Percentiles rank a stretch among this genome's conserved stretches.
Evolutionary conservation across 2,888 invertebrate genomes (phyloP).

Genomic region (Apamea anceps): DNA sequence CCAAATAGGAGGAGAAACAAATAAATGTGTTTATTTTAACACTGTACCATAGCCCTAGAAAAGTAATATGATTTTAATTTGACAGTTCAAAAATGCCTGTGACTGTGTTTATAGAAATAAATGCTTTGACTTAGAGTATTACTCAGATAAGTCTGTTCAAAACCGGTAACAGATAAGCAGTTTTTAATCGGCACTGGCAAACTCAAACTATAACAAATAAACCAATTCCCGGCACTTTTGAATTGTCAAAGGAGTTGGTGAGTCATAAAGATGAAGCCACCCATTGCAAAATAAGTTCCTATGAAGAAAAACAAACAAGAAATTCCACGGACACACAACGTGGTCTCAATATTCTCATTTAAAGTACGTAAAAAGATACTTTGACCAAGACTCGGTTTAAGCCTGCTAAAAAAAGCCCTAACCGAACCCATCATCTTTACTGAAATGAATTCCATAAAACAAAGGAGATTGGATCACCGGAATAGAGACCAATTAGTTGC

Average conservation of each 20-base stretch:
- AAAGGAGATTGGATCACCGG: not conserved
- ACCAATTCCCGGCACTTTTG: not conserved
- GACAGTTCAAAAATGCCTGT: too few species aligned
- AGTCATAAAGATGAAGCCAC: not conserved
- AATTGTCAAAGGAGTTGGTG: not conserved
- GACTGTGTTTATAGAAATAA: too few species aligned
- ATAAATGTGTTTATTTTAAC: too few species aligned
- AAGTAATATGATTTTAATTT: not conserved
- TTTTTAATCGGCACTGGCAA: not conserved
- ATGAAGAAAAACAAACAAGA: not conserved
- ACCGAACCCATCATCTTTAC: not conserved
- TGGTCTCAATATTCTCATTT: not conserved
- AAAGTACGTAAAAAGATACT: not conserved
- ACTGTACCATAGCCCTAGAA: not conserved
- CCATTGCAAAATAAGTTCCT: not conserved
- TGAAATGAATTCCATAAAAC: not conserved
- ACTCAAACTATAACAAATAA: not conserved
- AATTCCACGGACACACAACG: not conserved
- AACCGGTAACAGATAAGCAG: not conserved
- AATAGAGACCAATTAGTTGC: slow-evolving; percentile 24
- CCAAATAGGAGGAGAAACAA: not conserved
- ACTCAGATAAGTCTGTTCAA: not conserved
- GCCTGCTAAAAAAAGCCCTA: not conserved
- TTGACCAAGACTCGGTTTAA: not conserved
- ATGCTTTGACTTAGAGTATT: too few species aligned